phyloP scores from a whole-genome alignment of 2,888 invertebrate species.

The Drosophila helvetica region DNA sequence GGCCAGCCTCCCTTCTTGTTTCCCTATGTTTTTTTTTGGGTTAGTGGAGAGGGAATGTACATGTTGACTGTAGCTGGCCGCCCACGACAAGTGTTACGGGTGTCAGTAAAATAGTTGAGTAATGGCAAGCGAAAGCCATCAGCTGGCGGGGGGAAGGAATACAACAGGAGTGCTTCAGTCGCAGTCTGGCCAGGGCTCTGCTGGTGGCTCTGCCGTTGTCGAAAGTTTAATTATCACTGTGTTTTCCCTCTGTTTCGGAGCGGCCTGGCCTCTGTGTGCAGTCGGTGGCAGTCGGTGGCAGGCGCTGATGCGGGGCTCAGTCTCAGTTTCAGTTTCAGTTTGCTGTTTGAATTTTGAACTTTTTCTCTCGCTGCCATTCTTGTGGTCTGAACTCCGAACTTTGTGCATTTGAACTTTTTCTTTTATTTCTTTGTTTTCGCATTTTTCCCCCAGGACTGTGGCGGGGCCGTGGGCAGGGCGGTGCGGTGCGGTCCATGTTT shows the following conservation, averaged over 20 bases:
- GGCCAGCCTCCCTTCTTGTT: conserved; percentile 1
- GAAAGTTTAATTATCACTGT: conserved; percentile 78
- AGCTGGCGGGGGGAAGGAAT: conserved; percentile 68
- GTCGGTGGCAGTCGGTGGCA: not conserved
- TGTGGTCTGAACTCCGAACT: conserved; percentile 48
- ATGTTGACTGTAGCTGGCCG: conserved; percentile 64
- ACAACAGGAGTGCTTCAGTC: conserved; percentile 66
- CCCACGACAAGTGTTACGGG: conserved; percentile 68
- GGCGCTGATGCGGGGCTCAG: not conserved
- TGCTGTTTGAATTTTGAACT: conserved; percentile 48
- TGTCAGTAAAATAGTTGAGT: conserved; percentile 52
- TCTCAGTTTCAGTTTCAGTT: conserved; percentile 44
- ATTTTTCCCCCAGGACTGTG: not conserved
- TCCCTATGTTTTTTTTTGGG: conserved; percentile 13
- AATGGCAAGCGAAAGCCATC: conserved; percentile 37
- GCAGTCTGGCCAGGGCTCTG: conserved; percentile 36
- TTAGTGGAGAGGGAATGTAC: conserved; percentile 54
- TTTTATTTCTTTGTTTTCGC: conserved; percentile 9
- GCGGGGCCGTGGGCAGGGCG: conserved; percentile 1
- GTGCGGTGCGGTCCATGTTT: conserved; percentile 34
- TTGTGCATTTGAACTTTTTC: conserved; percentile 36
- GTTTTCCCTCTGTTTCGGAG: conserved; percentile 44
- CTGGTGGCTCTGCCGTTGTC: conserved; percentile 53
- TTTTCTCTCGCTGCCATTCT: conserved; percentile 45
- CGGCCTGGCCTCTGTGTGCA: conserved; percentile 15